Base-by-base conservation (phyloP, 2,888 invertebrate genomes). In the Halocaridina rubra region DNA sequence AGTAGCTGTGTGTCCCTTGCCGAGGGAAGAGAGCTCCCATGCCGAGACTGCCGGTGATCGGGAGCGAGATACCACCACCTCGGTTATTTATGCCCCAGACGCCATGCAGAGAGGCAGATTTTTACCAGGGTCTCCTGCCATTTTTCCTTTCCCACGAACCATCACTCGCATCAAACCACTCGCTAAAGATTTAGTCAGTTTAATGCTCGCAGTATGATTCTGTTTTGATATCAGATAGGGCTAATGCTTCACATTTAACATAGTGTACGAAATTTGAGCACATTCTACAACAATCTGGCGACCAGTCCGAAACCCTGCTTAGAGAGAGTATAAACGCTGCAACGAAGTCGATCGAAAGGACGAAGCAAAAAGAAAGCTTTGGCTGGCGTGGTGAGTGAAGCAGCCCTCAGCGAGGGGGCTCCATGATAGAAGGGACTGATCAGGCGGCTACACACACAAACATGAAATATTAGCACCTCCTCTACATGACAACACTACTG, bases 401-500 rank as follows among this genome's bases (percentile, higher is more conserved):
- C 81, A 16, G 19, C 64, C 30, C 81, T 64, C 81, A 81, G 81
- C 81, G 75, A 81, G 81, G 81, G 81, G 81, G 81, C 75, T 67
- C 81, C 81, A 13, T 81, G 81, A 81, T 81, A 81, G 81, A 81
- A 81, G 81, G 75, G 67, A 67, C 81, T 81, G 81, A 81, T 81
- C 81, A 81, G 81, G 81, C 81, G 81, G 75, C 81, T 81, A 81
- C 81, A 81, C 81, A 81, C 81, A 81, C 81, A 81, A 81, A 81
- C 81, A 81, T 81, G 81, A 81, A 81, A 81, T 81, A 81, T 81
- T 81, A 81, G 81, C 81, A 81, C 81, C 81, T 76, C 81, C 81
- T 81, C 81, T 81, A 81, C 81, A 81, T 81, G 81, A 81, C 81
- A 81, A 81, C 81, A 81, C 81, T 81, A 81, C 81, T 81, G 81